A percentile compares a stretch with the other conserved stretches of the same genome.
Evolutionary conservation across 2,113 vertebrate genomes (phyloP).

Genomic region (Aegithalos caudatus): DNA sequence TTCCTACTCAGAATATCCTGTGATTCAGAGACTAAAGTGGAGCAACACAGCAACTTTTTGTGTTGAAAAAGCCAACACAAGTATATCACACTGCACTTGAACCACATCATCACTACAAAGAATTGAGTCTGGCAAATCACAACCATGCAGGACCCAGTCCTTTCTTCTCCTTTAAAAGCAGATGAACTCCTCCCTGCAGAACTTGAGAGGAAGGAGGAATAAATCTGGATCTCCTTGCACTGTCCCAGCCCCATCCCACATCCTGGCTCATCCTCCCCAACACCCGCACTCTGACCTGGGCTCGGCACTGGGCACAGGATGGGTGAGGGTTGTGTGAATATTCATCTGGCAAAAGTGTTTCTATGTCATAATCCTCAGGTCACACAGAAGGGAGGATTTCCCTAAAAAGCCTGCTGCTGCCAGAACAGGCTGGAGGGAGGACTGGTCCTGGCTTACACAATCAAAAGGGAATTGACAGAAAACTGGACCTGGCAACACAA

Average conservation of each 20-base stretch:
- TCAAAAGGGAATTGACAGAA: background rate
- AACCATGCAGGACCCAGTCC: fast-evolving
- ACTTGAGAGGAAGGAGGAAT: background rate
- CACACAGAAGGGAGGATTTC: background rate
- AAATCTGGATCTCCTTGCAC: background rate
- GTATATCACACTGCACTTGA: background rate
- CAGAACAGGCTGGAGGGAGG: background rate
- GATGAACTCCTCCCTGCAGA: background rate
- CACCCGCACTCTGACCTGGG: fast-evolving
- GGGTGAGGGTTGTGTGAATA: background rate
- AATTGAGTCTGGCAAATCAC: background rate
- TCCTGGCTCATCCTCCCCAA: fast-evolving
- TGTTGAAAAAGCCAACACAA: background rate
- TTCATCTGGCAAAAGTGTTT: background rate
- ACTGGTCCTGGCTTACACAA: background rate
- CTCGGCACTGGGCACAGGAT: background rate
- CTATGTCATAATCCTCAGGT: background rate
- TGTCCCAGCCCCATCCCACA: background rate
- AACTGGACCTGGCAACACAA: background rate
- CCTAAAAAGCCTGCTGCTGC: background rate
- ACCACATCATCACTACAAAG: background rate
- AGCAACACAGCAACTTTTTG: background rate
- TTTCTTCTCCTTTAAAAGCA: background rate
- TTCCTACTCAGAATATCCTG: background rate
- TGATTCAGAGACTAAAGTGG: background rate